Conservation (phyloP, 2,797 vertebrate genomes). For the Xyrichtys novacula region DNA sequence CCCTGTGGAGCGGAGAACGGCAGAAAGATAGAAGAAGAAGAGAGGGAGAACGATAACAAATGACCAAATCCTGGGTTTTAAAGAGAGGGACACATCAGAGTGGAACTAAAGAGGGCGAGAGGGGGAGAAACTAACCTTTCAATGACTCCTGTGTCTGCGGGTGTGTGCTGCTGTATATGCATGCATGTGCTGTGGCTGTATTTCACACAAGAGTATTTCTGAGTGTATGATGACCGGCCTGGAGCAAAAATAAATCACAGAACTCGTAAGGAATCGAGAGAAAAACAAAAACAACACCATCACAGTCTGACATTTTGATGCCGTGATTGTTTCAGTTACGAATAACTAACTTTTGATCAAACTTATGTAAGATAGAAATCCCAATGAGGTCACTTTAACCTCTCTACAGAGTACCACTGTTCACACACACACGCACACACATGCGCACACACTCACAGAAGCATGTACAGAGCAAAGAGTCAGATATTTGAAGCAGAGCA, state of each 20-base stretch:
- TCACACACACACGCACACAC: constrained; percentile 30
- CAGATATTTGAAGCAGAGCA: constrained; percentile 55
- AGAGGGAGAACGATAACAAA: constrained; percentile 34
- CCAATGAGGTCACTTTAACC: constrained; percentile 44
- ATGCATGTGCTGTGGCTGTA: constrained; percentile 5
- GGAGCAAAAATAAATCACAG: not conserved
- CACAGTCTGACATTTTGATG: too few relatives aligned
- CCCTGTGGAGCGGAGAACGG: constrained; percentile 45
- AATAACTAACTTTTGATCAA: too few relatives aligned
- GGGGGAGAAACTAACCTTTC: constrained; percentile 41
- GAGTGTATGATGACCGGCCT: not conserved
- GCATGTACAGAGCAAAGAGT: constrained; percentile 31
- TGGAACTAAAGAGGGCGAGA: constrained; percentile 17
- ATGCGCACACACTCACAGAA: constrained; percentile 18
- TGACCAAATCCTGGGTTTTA: constrained; percentile 57
- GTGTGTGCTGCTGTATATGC: not conserved
- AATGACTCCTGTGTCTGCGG: constrained; percentile 22
- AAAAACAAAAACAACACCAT: not conserved
- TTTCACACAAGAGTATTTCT: not conserved
- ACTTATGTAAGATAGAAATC: constrained; percentile 39
- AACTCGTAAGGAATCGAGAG: not conserved
- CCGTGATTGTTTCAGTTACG: too few relatives aligned
- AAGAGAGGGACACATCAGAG: constrained; percentile 44
- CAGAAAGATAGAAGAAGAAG: constrained; percentile 39
- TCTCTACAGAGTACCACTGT: constrained; percentile 1